Evolutionary conservation across 2,888 invertebrate genomes (phyloP).

Genomic region (Lasius platythorax): DNA sequence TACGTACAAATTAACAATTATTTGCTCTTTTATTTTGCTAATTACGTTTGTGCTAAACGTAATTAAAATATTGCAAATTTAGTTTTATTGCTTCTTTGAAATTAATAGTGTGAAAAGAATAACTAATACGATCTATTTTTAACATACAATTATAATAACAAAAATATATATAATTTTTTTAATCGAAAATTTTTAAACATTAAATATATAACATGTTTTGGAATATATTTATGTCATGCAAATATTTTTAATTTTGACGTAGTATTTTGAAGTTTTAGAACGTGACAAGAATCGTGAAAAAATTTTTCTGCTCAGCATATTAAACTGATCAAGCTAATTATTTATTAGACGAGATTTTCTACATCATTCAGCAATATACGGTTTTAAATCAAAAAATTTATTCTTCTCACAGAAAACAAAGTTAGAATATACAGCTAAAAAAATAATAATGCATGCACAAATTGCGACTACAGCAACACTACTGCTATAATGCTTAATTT

Average conservation of each 20-base stretch:
- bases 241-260: neutral
- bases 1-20: slow-evolving; percentile 17
- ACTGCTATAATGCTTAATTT: too few species aligned
- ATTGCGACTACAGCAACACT: too few species aligned
- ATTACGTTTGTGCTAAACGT: neutral
- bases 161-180: neutral
- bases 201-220: neutral
- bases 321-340: slow-evolving; percentile 2
- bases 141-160: neutral
- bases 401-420: neutral
- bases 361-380: neutral
- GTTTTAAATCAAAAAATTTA: slow-evolving; percentile 21
- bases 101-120: neutral
- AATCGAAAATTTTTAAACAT: slow-evolving; percentile 4
- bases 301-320: neutral
- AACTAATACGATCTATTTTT: neutral
- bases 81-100: neutral
- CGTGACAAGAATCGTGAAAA: neutral
- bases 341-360: slow-evolving; percentile 6
- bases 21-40: slow-evolving; percentile 15
- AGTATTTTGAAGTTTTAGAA: neutral
- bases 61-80: slow-evolving; percentile 18
- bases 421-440: neutral
- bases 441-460: too few species aligned
- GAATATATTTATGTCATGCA: neutral